Conservation (phyloP, 2,797 vertebrate species). For the Aldrovandia affinis region DNA sequence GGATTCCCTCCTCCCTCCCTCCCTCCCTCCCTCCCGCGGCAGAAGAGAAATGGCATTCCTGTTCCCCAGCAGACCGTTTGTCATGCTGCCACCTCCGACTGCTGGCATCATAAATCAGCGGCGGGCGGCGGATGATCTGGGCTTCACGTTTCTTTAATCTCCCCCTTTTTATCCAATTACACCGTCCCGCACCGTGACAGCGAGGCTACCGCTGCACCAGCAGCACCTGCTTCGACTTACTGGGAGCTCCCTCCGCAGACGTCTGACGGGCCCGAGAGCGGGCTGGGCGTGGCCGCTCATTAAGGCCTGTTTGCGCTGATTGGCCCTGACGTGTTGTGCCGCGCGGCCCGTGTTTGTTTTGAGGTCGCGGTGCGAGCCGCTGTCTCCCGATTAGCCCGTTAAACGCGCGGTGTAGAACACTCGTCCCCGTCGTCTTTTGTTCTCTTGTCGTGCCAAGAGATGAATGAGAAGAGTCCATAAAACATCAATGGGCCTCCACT, state of each 20-base stretch:
- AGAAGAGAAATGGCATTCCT: conserved; percentile 34
- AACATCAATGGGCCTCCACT: conserved; percentile 59
- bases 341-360: conserved; percentile 45
- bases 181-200: conserved; percentile 43
- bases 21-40: conserved; percentile 23
- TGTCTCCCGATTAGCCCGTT: conserved; percentile 54
- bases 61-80: conserved; percentile 45
- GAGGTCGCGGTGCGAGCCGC: conserved; percentile 55
- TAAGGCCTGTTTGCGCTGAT: not conserved
- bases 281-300: not conserved
- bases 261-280: not conserved
- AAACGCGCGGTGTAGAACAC: conserved; percentile 58
- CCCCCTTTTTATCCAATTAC: conserved; percentile 51
- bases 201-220: conserved; percentile 36
- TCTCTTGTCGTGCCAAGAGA: conserved; percentile 59
- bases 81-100: conserved; percentile 50
- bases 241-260: not conserved
- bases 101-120: conserved; percentile 50
- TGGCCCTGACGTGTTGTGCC: conserved; percentile 12
- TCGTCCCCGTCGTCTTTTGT: conserved; percentile 43
- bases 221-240: conserved; percentile 47
- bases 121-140: conserved; percentile 39
- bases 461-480: conserved; percentile 61
- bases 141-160: conserved; percentile 41
- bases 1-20: not conserved